Base-by-base conservation (phyloP, 2,113 vertebrate species). In the Etia nguti region DNA sequence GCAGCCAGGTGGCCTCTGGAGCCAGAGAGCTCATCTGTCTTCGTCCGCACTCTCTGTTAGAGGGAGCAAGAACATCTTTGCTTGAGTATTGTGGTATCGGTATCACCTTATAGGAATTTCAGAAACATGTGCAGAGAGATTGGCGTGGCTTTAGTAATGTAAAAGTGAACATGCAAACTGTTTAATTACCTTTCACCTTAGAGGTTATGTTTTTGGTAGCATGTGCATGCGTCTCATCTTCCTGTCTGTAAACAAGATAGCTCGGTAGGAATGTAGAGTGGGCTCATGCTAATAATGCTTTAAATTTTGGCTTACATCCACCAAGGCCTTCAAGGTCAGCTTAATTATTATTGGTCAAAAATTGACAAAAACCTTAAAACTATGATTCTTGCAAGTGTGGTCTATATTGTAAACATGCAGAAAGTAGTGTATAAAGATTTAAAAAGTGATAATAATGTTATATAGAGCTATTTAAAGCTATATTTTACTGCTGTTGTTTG, bases 1-100 rank as follows among this genome's bases (percentile, higher is more conserved):
- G 89, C 86, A 84, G 85, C 88, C 89, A 93, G 91, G 92, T 93
- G 94, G 87, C 90, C 90, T 90, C 84, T 81, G 2, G 6, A 81
- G 88, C 82, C 86, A 50, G 6, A 10, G 54, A 91, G 57, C 89
- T 87, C 87, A 93, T 95, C 86, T 43, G 88, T 94, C 92, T 94
- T 81, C 86, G 89, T 89, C 91, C 22, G 52, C 68, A 2, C 48
- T 26, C 68, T 31, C 34, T 57, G 87, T 57, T 83, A 46, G 68
- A 88, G 79, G 92, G 85, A 87, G 85, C 68, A 81, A 75, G 79
- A 85, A 68, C 83, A 16, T 86, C 81, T 82, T 57, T 50, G 46
- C 85, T 81, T 80, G 43, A 10, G 10, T 87, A 73, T 75, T 73
- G 10, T 11, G 31, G 38, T 60, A 70, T 15, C 2, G 36, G 85